These are phyloP conservation scores for Ceratina australensis DNA, from an alignment of 1,140 invertebrate genomes.

Conservation along the genomic window DNA sequence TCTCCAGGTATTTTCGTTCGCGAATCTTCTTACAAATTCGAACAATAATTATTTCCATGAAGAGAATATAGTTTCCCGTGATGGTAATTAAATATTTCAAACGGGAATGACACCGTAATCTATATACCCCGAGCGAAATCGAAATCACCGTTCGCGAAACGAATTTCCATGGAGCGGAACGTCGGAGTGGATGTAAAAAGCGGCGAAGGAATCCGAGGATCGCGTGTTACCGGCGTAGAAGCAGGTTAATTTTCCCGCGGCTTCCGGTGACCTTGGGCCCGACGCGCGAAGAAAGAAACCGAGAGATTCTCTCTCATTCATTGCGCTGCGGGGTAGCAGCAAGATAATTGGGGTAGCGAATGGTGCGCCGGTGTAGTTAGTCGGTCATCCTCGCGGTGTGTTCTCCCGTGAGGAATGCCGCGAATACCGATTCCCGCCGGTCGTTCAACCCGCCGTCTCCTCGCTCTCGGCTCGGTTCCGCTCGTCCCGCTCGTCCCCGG, in stretches of 20 bases:
- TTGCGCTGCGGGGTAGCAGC: slow-evolving; percentile 38
- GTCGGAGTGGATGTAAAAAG: slow-evolving; percentile 5
- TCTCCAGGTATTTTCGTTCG: too few species aligned
- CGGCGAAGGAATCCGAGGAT: slow-evolving; percentile 26
- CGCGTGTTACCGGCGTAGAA: slow-evolving; percentile 24
- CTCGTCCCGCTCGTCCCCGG: slow-evolving; percentile 11
- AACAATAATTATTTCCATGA: too few species aligned
- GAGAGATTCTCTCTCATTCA: slow-evolving; percentile 49
- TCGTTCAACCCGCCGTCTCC: slow-evolving; percentile 65
- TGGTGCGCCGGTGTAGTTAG: not conserved
- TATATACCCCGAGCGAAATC: not conserved
- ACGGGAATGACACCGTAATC: not conserved
- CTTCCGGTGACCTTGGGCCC: slow-evolving; percentile 58
- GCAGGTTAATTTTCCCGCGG: slow-evolving; percentile 44
- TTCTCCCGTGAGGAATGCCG: slow-evolving; percentile 71
- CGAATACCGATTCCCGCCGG: slow-evolving; percentile 68
- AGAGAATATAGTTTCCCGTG: not conserved
- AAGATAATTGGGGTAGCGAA: slow-evolving; percentile 50
- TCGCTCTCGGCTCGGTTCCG: slow-evolving; percentile 43
- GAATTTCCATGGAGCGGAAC: slow-evolving; percentile 9
- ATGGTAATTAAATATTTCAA: not conserved
- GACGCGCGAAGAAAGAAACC: slow-evolving; percentile 32
- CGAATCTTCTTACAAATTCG: too few species aligned
- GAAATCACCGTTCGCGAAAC: not conserved
- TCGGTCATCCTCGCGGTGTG: slow-evolving; percentile 70